phyloP scores from a whole-genome alignment of 1,140 invertebrate genomes.

The Parasteatoda tepidariorum region DNA sequence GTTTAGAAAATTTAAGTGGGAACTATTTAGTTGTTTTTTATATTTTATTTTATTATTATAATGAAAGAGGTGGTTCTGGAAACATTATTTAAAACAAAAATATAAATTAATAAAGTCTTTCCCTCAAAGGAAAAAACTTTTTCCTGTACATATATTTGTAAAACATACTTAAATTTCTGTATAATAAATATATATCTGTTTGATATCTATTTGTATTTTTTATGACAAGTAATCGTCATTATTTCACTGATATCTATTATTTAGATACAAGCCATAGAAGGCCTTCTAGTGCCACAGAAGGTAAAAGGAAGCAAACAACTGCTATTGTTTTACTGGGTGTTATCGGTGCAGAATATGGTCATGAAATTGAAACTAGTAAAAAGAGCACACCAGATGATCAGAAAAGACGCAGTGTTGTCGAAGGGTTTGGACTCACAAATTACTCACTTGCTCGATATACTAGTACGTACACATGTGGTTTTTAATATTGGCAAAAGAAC shows the following conservation, averaged over 20 bases:
- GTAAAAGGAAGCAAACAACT: constrained; percentile 95
- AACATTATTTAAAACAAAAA: no score
- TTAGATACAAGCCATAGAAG: constrained; percentile 76
- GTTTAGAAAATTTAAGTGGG: no score
- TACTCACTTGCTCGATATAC: constrained; percentile 91
- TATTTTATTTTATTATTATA: no score
- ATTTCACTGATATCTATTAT: not conserved
- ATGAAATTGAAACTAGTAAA: constrained; percentile 67
- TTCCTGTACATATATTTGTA: no score
- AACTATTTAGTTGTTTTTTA: no score
- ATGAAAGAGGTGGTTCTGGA: no score
- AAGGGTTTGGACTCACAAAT: constrained; percentile 91
- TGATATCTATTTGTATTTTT: not conserved
- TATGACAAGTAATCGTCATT: not conserved
- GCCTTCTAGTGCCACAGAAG: constrained; percentile 85
- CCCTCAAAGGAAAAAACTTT: no score
- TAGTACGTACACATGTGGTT: constrained; percentile 71
- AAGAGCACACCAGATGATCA: constrained; percentile 69
- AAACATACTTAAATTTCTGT: no score
- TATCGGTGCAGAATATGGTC: constrained; percentile 96
- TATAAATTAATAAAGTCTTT: no score
- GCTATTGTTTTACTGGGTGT: constrained; percentile 96
- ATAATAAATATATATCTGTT: no score
- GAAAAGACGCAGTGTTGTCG: constrained; percentile 82
- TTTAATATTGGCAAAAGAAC: not conserved